Percentiles rank a stretch among this genome's conserved stretches.
Evolutionary conservation across 2,888 invertebrate genomes (phyloP).

Genomic region (Himalopsyche tibetana): DNA sequence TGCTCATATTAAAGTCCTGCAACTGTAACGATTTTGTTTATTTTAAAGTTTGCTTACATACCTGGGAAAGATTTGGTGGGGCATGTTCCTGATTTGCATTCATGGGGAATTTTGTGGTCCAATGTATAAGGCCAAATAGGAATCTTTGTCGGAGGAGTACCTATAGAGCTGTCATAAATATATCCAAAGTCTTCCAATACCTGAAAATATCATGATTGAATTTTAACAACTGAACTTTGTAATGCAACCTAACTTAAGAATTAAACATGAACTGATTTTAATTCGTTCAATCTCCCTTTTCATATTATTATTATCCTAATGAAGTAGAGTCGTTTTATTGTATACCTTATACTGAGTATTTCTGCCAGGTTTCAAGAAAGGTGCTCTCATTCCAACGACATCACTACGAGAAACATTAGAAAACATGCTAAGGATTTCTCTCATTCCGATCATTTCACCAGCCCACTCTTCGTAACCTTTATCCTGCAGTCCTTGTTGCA

Average conservation of each 20-base stretch:
- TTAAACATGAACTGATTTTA: not conserved
- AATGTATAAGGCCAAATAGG: slow-evolving; percentile 97
- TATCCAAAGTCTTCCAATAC: slow-evolving; percentile 94
- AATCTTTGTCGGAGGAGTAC: slow-evolving; percentile 86
- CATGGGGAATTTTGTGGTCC: slow-evolving; percentile 94
- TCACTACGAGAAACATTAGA: slow-evolving; percentile 89
- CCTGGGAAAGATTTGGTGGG: slow-evolving; percentile 93
- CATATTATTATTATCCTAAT: too few species aligned
- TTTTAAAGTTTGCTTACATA: slow-evolving; percentile 67
- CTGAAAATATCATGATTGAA: slow-evolving; percentile 71
- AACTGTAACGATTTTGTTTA: not conserved
- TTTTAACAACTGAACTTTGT: not conserved
- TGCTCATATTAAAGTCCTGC: too few species aligned
- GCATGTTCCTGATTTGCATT: slow-evolving; percentile 95
- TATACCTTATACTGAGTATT: slow-evolving; percentile 92
- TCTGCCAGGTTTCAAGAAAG: slow-evolving; percentile 93
- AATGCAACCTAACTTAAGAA: not conserved
- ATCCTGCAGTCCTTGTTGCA: slow-evolving; percentile 90
- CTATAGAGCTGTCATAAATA: slow-evolving; percentile 94
- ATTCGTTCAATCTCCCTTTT: not conserved
- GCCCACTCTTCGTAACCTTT: slow-evolving; percentile 95
- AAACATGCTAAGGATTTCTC: slow-evolving; percentile 89
- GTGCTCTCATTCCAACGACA: slow-evolving; percentile 91
- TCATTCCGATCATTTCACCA: slow-evolving; percentile 95
- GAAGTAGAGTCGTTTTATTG: not conserved